Evolutionary conservation across 2,113 vertebrate species (phyloP).

Genomic region (Phainopepla nitens): DNA sequence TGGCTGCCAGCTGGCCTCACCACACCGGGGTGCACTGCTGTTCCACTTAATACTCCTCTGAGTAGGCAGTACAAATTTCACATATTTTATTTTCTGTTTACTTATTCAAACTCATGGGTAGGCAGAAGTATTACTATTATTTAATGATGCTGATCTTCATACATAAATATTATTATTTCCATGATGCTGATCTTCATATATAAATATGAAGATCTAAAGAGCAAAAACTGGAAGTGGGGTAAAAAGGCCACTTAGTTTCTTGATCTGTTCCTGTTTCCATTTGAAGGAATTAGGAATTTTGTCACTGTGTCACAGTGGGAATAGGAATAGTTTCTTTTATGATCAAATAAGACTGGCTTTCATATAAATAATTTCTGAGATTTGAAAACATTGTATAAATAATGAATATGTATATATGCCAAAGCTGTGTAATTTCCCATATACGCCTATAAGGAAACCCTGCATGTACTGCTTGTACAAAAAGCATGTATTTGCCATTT

Average conservation of each 20-base stretch:
- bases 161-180: not conserved
- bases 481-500: not conserved
- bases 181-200: not conserved
- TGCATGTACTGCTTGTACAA: not conserved
- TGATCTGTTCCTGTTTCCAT: not conserved
- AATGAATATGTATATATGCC: not conserved
- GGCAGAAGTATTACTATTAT: not conserved
- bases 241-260: not conserved
- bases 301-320: not conserved
- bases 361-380: not conserved
- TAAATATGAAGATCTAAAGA: not conserved
- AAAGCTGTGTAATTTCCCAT: not conserved
- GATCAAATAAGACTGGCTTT: not conserved
- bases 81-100: not conserved
- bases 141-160: not conserved
- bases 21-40: accelerated
- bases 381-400: not conserved
- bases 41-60: not conserved
- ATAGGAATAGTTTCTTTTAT: not conserved
- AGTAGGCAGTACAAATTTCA: not conserved
- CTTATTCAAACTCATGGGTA: not conserved
- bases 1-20: not conserved
- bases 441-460: not conserved
- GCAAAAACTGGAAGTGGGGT: not conserved
- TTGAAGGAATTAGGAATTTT: not conserved